Evolutionary conservation across 2,888 invertebrate species (phyloP).

Genomic region (Agapetus fuscipes): DNA sequence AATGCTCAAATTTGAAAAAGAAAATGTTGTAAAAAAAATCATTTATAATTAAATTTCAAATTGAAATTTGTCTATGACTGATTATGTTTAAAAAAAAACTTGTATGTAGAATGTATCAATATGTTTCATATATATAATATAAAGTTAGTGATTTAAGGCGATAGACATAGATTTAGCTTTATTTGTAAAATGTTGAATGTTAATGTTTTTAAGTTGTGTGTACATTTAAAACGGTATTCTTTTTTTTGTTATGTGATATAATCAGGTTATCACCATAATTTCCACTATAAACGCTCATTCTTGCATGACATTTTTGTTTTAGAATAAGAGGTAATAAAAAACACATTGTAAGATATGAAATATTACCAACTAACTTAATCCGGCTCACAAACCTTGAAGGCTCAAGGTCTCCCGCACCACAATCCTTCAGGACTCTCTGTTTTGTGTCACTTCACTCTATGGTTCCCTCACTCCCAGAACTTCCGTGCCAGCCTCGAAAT

Average conservation of each 20-base stretch:
- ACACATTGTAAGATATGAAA: too few species aligned
- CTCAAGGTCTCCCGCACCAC: too few species aligned
- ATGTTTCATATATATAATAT: slow-evolving; percentile 11
- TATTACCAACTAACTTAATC: too few species aligned
- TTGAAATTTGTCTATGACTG: slow-evolving; percentile 19
- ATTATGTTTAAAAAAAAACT: slow-evolving; percentile 9
- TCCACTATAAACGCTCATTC: too few species aligned
- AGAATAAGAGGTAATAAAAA: too few species aligned
- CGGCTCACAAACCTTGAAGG: too few species aligned
- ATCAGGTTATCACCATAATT: not conserved
- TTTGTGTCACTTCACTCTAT: too few species aligned
- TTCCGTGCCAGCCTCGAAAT: too few species aligned
- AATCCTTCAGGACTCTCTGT: too few species aligned
- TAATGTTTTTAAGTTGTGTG: not conserved
- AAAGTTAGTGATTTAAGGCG: not conserved
- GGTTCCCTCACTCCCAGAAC: too few species aligned
- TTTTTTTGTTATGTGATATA: too few species aligned
- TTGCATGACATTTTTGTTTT: too few species aligned
- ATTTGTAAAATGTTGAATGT: slow-evolving; percentile 13
- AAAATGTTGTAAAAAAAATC: slow-evolving; percentile 2
- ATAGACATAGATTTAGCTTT: slow-evolving; percentile 8
- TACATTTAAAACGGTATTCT: not conserved
- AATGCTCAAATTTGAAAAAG: not conserved
- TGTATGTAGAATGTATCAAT: slow-evolving; percentile 14
- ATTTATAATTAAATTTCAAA: slow-evolving; percentile 12